Conservation (phyloP, 2,797 vertebrate genomes). For the Agapornis canus region DNA sequence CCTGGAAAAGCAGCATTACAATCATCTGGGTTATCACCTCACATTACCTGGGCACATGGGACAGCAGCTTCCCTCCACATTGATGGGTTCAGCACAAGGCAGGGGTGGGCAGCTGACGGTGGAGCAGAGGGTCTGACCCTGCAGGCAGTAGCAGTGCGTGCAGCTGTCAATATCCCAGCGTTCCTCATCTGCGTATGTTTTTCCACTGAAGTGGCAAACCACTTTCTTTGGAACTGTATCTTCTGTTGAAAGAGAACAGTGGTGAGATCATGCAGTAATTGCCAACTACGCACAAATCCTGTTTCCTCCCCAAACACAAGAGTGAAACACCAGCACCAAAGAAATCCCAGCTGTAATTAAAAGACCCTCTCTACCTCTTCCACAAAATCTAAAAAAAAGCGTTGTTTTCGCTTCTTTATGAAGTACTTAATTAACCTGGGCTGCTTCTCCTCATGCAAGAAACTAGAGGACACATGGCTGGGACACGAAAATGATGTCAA, state of each 20-base stretch:
- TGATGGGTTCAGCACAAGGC: conserved; percentile 83
- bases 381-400: not conserved
- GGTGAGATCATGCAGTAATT: not conserved
- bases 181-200: conserved; percentile 87
- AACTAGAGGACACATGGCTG: not conserved
- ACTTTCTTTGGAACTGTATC: conserved; percentile 83
- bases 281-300: not conserved
- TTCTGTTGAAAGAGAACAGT: conserved; percentile 72
- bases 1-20: not conserved
- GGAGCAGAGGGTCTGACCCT: conserved; percentile 91
- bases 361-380: not conserved
- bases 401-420: not conserved
- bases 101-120: conserved; percentile 89
- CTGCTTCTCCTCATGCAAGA: not conserved
- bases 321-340: not conserved
- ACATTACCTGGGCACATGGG: conserved; percentile 87
- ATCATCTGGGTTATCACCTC: not conserved
- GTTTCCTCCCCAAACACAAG: not conserved
- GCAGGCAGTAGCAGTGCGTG: conserved; percentile 91
- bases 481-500: not conserved
- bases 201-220: conserved; percentile 88
- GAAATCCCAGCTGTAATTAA: not conserved
- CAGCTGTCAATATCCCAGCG: conserved; percentile 92
- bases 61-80: conserved; percentile 88
- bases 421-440: not conserved